A percentile compares a stretch with the other conserved stretches of the same genome.
phyloP scores from a whole-genome alignment of 1,140 invertebrate genomes.

The Druon quercuslanigerum region DNA sequence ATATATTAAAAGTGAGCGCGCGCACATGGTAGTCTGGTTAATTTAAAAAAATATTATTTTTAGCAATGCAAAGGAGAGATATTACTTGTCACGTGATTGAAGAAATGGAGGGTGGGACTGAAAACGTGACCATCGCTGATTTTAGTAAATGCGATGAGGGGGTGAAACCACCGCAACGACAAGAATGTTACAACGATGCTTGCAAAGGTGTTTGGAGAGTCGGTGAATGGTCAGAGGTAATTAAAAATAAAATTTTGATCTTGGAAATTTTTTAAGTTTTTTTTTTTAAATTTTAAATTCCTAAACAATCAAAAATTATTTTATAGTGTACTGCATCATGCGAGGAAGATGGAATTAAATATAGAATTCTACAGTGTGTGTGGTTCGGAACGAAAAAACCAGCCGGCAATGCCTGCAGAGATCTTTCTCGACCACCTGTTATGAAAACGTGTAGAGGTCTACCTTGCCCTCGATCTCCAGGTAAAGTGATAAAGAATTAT shows the following conservation, averaged over 20 bases:
- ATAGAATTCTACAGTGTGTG: slow-evolving; percentile 90
- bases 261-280: slow-evolving; percentile 39
- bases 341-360: slow-evolving; percentile 84
- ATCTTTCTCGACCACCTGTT: slow-evolving; percentile 83
- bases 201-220: slow-evolving; percentile 90
- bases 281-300: slow-evolving; percentile 38
- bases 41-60: slow-evolving; percentile 36
- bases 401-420: slow-evolving; percentile 87
- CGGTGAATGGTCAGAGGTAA: slow-evolving; percentile 91
- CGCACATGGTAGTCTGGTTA: no score
- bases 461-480: slow-evolving; percentile 76
- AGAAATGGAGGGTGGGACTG: slow-evolving; percentile 66
- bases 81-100: slow-evolving; percentile 79
- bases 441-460: slow-evolving; percentile 85
- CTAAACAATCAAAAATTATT: not conserved
- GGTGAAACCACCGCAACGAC: slow-evolving; percentile 81
- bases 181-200: slow-evolving; percentile 86
- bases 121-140: slow-evolving; percentile 80
- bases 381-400: slow-evolving; percentile 89
- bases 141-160: slow-evolving; percentile 80
- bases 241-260: slow-evolving; percentile 42
- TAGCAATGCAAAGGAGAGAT: slow-evolving; percentile 85
- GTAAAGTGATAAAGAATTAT: slow-evolving; percentile 52
- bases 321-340: slow-evolving; percentile 87
- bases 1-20: no score